phyloP scores from a whole-genome alignment of 2,888 invertebrate species.

The Synergus gifuensis region DNA sequence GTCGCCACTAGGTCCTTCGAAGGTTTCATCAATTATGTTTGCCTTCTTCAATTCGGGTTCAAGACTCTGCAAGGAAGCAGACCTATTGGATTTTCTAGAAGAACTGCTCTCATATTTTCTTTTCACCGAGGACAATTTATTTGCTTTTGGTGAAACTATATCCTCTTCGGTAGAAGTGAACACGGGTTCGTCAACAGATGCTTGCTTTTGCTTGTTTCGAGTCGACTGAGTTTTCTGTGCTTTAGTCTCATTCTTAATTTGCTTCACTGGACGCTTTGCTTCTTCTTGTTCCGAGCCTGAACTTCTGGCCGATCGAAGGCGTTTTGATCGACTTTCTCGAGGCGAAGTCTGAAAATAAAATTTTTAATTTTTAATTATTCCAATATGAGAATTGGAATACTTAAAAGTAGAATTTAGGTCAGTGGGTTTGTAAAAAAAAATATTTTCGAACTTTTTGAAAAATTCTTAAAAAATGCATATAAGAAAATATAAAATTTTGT shows the following conservation, averaged over 20 bases:
- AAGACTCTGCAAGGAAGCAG: conserved; percentile 17
- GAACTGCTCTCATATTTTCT: conserved; percentile 48
- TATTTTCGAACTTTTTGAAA: too few species aligned
- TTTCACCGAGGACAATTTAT: conserved; percentile 45
- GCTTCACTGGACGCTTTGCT: conserved; percentile 57
- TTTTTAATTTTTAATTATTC: background rate
- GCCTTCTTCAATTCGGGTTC: conserved; percentile 58
- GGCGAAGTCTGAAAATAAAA: background rate
- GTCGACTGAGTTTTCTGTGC: conserved; percentile 38
- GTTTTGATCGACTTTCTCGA: conserved; percentile 55
- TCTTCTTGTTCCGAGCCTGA: conserved; percentile 72
- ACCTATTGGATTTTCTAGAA: conserved; percentile 18
- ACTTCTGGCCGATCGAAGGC: conserved; percentile 58
- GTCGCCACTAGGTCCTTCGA: conserved; percentile 54
- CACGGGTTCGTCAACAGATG: conserved; percentile 18
- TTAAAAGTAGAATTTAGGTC: background rate
- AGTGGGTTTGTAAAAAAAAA: too few species aligned
- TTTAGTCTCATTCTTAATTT: conserved; percentile 51
- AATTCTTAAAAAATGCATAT: too few species aligned
- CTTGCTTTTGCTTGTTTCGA: conserved; percentile 38
- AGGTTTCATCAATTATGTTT: conserved; percentile 52
- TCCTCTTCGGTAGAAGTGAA: conserved; percentile 32
- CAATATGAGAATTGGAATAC: conserved; percentile 28
- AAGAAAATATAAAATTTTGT: background rate
- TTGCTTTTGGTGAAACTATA: background rate